These are phyloP conservation scores for Cordilura impudica DNA, from an alignment of 2,888 invertebrate species.

Conservation along the genomic window DNA sequence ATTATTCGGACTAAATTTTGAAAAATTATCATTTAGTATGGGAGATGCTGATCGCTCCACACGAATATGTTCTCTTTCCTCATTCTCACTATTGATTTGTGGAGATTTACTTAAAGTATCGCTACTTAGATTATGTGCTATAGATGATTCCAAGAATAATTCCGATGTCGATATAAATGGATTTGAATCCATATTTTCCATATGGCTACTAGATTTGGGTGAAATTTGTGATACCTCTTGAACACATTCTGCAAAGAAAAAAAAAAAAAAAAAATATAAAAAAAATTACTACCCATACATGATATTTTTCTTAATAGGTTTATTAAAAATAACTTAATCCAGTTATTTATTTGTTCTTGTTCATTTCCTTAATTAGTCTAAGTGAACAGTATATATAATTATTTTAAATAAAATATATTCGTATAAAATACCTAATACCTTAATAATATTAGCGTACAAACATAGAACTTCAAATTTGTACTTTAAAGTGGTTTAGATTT, in stretches of 20 bases:
- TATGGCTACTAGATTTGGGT: constrained; percentile 80
- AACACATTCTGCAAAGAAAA: constrained; percentile 66
- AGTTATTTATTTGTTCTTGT: neutral
- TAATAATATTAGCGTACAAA: too few species aligned
- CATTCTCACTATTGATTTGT: constrained; percentile 71
- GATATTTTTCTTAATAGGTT: too few species aligned
- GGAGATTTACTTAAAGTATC: constrained; percentile 61
- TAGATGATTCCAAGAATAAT: constrained; percentile 70
- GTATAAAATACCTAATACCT: too few species aligned
- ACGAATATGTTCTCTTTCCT: constrained; percentile 74
- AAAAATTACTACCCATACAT: neutral
- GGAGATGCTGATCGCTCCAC: constrained; percentile 81
- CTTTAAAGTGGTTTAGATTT: too few species aligned
- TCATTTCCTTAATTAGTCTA: constrained; percentile 4
- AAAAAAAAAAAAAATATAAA: neutral
- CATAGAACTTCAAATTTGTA: too few species aligned
- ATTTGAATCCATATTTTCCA: constrained; percentile 60
- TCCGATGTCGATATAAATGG: constrained; percentile 68
- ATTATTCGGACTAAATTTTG: constrained; percentile 71
- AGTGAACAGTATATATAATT: constrained; percentile 16
- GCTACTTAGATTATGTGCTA: constrained; percentile 63
- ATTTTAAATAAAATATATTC: too few species aligned
- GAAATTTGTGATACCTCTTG: constrained; percentile 82
- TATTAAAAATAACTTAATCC: neutral
- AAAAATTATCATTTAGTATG: constrained; percentile 80